These are phyloP conservation scores for Capromys pilorides DNA, from an alignment of 2,797 vertebrate species.

Conservation along the genomic window DNA sequence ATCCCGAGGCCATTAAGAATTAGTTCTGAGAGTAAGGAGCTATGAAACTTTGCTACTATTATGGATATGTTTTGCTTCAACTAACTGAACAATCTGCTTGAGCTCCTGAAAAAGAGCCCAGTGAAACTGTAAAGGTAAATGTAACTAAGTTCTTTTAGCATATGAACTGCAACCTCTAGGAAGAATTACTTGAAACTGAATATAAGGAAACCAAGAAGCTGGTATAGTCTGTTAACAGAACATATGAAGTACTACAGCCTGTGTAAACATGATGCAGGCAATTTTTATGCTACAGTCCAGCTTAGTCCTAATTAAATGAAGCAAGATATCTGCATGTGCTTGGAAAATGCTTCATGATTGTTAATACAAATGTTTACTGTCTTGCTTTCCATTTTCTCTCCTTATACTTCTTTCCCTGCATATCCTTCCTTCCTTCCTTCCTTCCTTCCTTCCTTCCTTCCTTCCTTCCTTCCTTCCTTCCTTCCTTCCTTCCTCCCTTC, in stretches of 20 bases:
- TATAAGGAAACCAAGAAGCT: constrained; percentile 34
- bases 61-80: constrained; percentile 59
- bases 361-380: not conserved
- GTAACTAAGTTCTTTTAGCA: not conserved
- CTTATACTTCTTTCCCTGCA: not conserved
- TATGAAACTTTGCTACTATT: constrained; percentile 62
- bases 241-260: not conserved
- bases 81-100: not conserved
- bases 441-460: not conserved
- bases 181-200: constrained; percentile 29
- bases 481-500: fast-evolving
- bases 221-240: not conserved
- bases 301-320: constrained; percentile 43
- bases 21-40: constrained; percentile 6
- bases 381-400: not conserved
- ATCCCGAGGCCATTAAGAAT: constrained; percentile 39
- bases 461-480: fast-evolving
- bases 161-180: not conserved
- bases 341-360: not conserved
- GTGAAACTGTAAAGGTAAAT: not conserved
- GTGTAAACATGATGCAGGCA: not conserved
- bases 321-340: not conserved
- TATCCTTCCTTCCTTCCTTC: fast-evolving
- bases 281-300: not conserved
- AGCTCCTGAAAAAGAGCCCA: constrained; percentile 25